Conservation (phyloP, 2,113 vertebrate species). For the Glaucomys volans region DNA sequence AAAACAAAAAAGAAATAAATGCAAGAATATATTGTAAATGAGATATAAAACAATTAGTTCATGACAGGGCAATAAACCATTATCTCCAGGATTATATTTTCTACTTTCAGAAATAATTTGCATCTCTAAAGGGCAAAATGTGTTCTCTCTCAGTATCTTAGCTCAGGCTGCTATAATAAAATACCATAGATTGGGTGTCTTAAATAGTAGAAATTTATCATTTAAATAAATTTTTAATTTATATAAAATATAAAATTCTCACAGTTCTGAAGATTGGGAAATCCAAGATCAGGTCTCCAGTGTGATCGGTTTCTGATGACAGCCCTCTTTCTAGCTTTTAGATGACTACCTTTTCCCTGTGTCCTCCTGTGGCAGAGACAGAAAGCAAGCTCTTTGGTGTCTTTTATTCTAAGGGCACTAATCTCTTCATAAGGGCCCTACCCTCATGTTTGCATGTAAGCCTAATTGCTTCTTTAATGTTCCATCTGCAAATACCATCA, state of each 20-base stretch:
- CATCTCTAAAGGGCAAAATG: neutral
- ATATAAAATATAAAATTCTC: neutral
- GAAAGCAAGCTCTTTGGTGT: neutral
- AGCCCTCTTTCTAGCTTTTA: neutral
- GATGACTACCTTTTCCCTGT: neutral
- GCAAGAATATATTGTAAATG: neutral
- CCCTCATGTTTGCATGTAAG: neutral
- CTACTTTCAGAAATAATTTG: slow-evolving; percentile 48
- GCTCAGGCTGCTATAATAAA: slow-evolving; percentile 25
- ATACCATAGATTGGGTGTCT: neutral
- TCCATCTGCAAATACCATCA: neutral
- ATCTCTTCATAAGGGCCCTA: neutral
- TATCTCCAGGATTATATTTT: neutral
- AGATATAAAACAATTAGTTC: slow-evolving; percentile 41
- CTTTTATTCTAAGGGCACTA: neutral
- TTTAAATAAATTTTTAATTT: neutral
- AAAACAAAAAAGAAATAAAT: neutral
- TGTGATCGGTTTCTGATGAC: neutral
- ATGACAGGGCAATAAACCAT: neutral
- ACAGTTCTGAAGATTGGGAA: neutral
- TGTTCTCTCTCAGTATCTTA: neutral
- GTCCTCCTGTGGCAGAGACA: neutral
- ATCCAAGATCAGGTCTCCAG: neutral
- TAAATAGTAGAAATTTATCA: neutral
- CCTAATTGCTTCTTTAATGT: neutral